Evolutionary conservation across 2,888 invertebrate genomes (phyloP), one percentile per base, ranked within the genome.

Genomic region (Schizotus pectinicornis): DNA sequence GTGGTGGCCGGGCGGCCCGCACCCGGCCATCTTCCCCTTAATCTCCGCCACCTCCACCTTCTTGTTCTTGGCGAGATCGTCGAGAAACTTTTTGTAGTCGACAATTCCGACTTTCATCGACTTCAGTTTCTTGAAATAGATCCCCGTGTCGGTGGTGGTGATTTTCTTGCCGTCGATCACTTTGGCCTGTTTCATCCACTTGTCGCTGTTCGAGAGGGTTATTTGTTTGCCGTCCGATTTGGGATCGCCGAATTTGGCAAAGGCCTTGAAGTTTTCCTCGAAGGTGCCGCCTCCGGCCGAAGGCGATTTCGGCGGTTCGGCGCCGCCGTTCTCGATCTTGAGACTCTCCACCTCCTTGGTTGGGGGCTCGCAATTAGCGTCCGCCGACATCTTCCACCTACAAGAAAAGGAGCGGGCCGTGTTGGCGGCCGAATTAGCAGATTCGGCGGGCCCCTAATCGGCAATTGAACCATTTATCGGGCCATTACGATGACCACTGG

Each of bases 141-240:
- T 95, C 22, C 91, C 95, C 0, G 94, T 95, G 76, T 95, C 95
- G 5, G 94, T 94, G 9, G 95, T 94, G 0, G 94, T 93, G 65
- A 94, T 90, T 75, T 90, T 93, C 80, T 93, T 94, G 1, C 88
- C 77, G 58, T 88, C 94, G 67, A 92, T 91, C 6, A 88, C 89
- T 76, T 89, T 92, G 0, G 94, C 94, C 76, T 95, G 95, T 73
- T 94, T 95, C 92, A 95, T 93, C 95, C 95, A 95, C 79, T 95
- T 95, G 79, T 95, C 95, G 74, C 93, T 93, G 78, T 95, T 94
- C 6, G 93, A 92, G 7, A 95, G 83, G 0, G 94, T 94, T 62
- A 95, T 91, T 50, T 85, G 84, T 77, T 91, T 92, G 0, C 95
- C 95, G 75, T 94, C 94, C 33, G 92, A 92, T 77, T 94, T 94